phyloP scores from a whole-genome alignment of 2,113 vertebrate species.

The Thryonomys swinderianus region DNA sequence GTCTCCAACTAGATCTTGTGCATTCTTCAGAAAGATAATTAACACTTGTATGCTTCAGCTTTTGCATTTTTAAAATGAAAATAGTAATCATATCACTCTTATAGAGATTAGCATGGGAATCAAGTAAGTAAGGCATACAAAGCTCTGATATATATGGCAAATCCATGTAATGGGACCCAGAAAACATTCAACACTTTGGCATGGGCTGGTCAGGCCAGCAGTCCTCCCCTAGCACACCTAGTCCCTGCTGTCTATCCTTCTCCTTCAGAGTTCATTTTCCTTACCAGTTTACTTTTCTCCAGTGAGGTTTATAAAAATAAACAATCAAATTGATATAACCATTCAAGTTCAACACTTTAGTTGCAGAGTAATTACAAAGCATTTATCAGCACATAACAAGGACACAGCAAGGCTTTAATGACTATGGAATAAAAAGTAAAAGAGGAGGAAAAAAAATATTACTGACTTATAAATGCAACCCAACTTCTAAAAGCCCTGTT shows the following conservation, averaged over 20 bases:
- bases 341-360: constrained; percentile 56
- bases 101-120: not conserved
- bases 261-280: not conserved
- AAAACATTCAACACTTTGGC: not conserved
- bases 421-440: constrained; percentile 50
- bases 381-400: constrained; percentile 56
- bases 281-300: not conserved
- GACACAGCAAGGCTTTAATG: constrained; percentile 44
- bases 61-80: constrained; percentile 37
- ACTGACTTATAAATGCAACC: constrained; percentile 14
- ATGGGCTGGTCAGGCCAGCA: not conserved
- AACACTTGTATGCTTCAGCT: not conserved
- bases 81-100: not conserved
- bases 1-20: not conserved
- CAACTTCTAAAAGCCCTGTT: not conserved
- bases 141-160: not conserved
- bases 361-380: constrained; percentile 37
- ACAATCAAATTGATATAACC: constrained; percentile 18
- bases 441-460: constrained; percentile 11
- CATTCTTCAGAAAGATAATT: not conserved
- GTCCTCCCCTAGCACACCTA: not conserved
- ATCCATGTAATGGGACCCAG: not conserved
- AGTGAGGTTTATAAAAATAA: not conserved
- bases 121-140: not conserved
- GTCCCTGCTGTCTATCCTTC: not conserved